Evolutionary conservation across 1,140 invertebrate genomes (phyloP), one percentile per base, ranked within the genome.

Genomic region (Cylas formicarius): DNA sequence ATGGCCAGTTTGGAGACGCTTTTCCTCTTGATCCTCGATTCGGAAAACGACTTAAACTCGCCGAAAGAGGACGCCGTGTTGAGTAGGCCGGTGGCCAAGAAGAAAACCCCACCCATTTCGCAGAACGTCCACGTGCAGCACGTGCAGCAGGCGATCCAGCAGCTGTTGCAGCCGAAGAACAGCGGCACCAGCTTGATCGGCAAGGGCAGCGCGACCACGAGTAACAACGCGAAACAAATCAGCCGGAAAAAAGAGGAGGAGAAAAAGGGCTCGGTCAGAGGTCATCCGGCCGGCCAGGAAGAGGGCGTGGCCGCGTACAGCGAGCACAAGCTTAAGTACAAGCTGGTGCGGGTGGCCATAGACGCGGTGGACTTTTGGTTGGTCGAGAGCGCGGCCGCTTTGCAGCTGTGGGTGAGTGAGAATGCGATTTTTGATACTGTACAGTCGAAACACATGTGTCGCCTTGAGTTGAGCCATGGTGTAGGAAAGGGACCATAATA

Each of bases 331-430:
- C 85, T 98, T 20, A 98, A 98, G 61, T 99, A 99, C 62, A 78
- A 84, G 57, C 89, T 98, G 82, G 86, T 87, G 4, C 73, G 95
- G 16, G 71, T 96, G 1, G 85, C 90, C 1, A 72, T 99, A 16
- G 95, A 99, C 70, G 80, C 84, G 0, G 71, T 98, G 4, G 90
- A 96, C 68, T 70, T 98, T 4, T 90, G 90, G 68, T 64, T 98
- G 3, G 84, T 93, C 22, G 94, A 98, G 67, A 77, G 76, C 16
- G 87, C 87, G 11, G 89, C 87, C 6, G 86, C 86, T 0, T 69
- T 94, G 16, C 86, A 93, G 63, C 61, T 94, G 0, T 90, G 88
- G 83, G 80, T 87, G 63, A 60, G 63, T 48, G 18, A 0, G 11
- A 24, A 10, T 19, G 20, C 22, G 3, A 8, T 23, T 34, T 23